Evolutionary conservation across 2,113 vertebrate genomes (phyloP), one percentile per base, ranked within the genome.

Genomic region (Dicerorhinus sumatrensis): DNA sequence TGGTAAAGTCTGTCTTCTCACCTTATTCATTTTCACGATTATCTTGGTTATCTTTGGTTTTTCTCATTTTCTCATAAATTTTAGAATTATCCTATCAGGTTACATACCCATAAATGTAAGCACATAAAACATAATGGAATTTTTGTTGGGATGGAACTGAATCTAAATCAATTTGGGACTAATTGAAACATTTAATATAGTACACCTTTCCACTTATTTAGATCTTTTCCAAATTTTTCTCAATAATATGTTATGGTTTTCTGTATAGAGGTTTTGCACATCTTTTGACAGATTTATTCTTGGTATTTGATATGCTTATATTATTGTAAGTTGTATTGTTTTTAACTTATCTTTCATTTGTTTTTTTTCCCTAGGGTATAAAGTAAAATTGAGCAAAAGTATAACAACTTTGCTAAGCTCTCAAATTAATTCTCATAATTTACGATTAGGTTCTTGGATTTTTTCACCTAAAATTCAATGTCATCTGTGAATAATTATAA

Each of bases 401-500:
- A 84, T 5, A 87, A 62, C 21, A 63, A n/a, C 13, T 46, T 94
- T 67, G 33, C 65, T 80, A 67, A 77, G 75, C 31, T 89, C 73
- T 73, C 46, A 80, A 92, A 85, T 85, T 58, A 63, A 18, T 60
- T 77, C 72, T 91, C n/a, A 54, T 75, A 81, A 96, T 67, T 72
- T 84, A 77, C 72, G 36, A 60, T 36, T 85, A 87, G 36, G 21
- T 83, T 88, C 33, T 70, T 84, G 60, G 36, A 46, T 67, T 92
- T 92, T 88, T 63, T 58, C 11, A 48, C 11, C 14, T 75, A 76
- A 81, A 62, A 31, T 0, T 76, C 86, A n/a, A 10, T 80, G 89
- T 75, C 4, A 23, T 36, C 82, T 87, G 2, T 84, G n/a, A 80
- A 92, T 69, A 48, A 48, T 48, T 48, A 48, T 48, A 48, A 48